Evolutionary conservation across 2,113 vertebrate species (phyloP).

Genomic region (Silurus asotus): DNA sequence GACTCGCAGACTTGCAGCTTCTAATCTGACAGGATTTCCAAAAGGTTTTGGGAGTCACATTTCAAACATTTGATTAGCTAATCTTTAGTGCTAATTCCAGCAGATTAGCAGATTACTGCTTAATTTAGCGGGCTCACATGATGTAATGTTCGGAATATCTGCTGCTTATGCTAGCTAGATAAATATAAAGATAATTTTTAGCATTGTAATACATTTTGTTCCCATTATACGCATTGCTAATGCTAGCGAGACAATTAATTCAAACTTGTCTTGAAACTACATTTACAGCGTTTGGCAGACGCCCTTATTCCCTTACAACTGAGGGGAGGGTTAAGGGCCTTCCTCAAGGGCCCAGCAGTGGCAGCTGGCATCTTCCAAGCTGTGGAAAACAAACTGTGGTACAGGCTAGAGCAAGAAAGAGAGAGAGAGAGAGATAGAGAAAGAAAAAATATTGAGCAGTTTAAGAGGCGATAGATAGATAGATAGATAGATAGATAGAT

Average conservation of each 20-base stretch:
- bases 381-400: not conserved
- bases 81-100: too few relatives aligned
- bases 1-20: not conserved
- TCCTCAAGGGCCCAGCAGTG: too few relatives aligned
- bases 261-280: not conserved
- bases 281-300: too few relatives aligned
- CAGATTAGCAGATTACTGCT: too few relatives aligned
- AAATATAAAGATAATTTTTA: too few relatives aligned
- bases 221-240: not conserved
- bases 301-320: too few relatives aligned
- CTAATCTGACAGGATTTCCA: not conserved
- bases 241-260: not conserved
- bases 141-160: too few relatives aligned
- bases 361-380: not conserved
- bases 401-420: not conserved
- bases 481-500: constrained; percentile 15
- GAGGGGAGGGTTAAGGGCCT: too few relatives aligned
- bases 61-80: not conserved
- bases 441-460: not conserved
- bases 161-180: too few relatives aligned
- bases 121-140: too few relatives aligned
- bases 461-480: not conserved
- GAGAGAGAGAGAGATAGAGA: not conserved
- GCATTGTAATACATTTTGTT: too few relatives aligned
- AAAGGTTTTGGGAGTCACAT: not conserved